Base-by-base conservation (phyloP, 30 jellyfish, hydroid and myxozoan species). In the Rhopilema esculentum region DNA sequence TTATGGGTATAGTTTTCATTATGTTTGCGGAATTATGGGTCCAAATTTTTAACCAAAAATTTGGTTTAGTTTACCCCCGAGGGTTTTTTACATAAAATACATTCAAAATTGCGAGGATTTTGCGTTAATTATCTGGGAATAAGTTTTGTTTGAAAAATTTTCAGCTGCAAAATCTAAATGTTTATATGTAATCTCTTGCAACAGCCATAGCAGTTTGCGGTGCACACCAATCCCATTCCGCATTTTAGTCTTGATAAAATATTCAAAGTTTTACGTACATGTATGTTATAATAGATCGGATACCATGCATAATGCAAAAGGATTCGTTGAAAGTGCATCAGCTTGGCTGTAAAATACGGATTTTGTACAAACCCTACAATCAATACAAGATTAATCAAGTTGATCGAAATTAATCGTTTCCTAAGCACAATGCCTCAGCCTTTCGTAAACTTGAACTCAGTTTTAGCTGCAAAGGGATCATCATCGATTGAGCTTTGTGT, bases 241-340 rank as follows among this genome's bases (percentile, higher is more conserved):
- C 49, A 40, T 57, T 79, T 79, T 79, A 79, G 63, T 48, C 27
- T 1, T 65, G 40, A 31, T 79, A 28, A 61, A 30, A 79, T 33
- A 62, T 79, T 28, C 80, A 79, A 65, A 62, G 61, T 24, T 65
- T 25, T 21, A 61, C 70, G 68, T 15, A 21, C 30, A 29, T 61
- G 73, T 48, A 30, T 61, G 31, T 61, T 21, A 67, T 52, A 61
- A 61, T 32, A 67, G 88, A 23, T 62, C 66, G 78, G 73, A 79
- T 27, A 40, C 68, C 88, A 79, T 79, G 48, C 88, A 79, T 79
- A 23, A 79, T 79, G 78, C 79, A 79, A 28, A 25, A 29, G 80
- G 49, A 70, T 70, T 17, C 40, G 28, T 28, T 40, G 57, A 40
- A 40, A 40, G 12, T 40, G 57, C 57, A 40, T 40, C 57, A 40